These are phyloP conservation scores for Mesorhabditis spiculigera DNA, from an alignment of 2,888 invertebrate genomes.

Conservation along the genomic window DNA sequence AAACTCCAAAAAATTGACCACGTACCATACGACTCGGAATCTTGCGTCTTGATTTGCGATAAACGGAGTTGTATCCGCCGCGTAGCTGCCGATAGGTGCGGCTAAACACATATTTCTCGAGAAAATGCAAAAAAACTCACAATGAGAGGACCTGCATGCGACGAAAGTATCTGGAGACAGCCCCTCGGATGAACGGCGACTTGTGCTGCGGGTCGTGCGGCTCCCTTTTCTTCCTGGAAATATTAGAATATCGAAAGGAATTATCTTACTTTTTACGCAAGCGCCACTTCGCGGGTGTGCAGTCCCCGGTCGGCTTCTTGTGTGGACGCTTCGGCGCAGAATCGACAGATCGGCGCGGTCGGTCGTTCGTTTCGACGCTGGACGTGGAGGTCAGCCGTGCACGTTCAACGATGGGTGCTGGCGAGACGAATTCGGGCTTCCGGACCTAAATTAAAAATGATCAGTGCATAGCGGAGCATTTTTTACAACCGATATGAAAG, in stretches of 20 bases:
- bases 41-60: background rate
- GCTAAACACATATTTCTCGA: background rate
- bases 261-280: no score
- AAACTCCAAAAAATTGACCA: background rate
- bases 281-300: no score
- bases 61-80: background rate
- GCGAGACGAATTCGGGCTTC: no score
- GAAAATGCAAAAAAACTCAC: background rate
- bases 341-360: no score
- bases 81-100: conserved; percentile 2
- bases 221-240: background rate
- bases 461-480: no score
- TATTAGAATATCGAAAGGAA: no score
- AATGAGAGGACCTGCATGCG: background rate
- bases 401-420: background rate
- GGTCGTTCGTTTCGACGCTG: no score
- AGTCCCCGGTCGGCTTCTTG: no score
- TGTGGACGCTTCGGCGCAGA: no score
- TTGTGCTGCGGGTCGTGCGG: background rate
- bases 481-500: no score
- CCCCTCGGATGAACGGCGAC: background rate
- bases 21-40: background rate
- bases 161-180: background rate
- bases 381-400: background rate
- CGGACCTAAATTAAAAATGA: no score